These are phyloP conservation scores for Cygnus buccinator DNA, from an alignment of 2,113 vertebrate genomes.

Conservation along the genomic window DNA sequence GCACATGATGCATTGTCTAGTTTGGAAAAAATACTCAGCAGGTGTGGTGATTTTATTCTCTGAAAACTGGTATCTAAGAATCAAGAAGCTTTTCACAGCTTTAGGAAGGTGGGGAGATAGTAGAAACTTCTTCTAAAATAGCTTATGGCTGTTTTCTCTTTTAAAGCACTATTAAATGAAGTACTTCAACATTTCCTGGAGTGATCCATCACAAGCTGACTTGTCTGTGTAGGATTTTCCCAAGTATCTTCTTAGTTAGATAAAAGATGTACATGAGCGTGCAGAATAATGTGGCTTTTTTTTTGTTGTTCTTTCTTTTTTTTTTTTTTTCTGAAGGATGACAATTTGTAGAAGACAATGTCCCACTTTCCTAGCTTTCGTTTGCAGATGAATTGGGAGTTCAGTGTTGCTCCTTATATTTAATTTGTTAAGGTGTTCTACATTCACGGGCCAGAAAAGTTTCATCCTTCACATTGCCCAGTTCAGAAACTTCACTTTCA, in stretches of 20 bases:
- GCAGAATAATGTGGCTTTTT: neutral
- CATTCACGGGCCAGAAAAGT: neutral
- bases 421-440: neutral
- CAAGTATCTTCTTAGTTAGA: neutral
- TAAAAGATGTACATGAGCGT: neutral
- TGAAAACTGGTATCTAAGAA: slow-evolving; percentile 2
- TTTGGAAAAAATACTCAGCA: neutral
- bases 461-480: neutral
- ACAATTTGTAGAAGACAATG: neutral
- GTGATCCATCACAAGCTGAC: neutral
- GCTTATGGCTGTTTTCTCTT: neutral
- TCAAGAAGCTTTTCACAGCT: neutral
- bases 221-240: slow-evolving; percentile 5
- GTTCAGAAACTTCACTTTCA: neutral
- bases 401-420: neutral
- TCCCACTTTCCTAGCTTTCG: neutral
- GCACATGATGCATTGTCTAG: neutral
- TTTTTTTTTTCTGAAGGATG: neutral
- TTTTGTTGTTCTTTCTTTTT: neutral
- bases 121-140: neutral
- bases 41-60: neutral
- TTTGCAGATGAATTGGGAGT: neutral
- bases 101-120: neutral
- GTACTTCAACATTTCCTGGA: neutral
- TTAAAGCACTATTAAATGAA: neutral